A percentile compares a stretch with the other conserved stretches of the same genome.
Conservation (phyloP, 2,797 vertebrate species). For the Melanotaenia parkinsoni region DNA sequence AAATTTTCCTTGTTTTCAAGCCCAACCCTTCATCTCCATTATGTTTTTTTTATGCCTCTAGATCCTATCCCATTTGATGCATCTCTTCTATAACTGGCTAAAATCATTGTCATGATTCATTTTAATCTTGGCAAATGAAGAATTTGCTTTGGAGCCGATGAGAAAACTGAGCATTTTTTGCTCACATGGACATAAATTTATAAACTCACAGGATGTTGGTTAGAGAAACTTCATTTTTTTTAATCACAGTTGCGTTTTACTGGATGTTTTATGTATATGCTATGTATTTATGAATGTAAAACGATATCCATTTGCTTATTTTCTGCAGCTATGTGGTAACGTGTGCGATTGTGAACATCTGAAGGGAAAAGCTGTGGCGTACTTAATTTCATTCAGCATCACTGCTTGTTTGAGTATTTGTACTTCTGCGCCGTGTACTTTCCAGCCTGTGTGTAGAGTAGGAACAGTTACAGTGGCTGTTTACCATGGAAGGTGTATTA, state of each 20-base stretch:
- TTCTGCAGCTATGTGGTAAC: slow-evolving; percentile 46
- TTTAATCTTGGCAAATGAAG: neutral
- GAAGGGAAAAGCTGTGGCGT: slow-evolving; percentile 34
- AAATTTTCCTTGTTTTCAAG: slow-evolving; percentile 13
- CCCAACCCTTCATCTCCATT: slow-evolving; percentile 22
- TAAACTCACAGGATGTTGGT: slow-evolving; percentile 2
- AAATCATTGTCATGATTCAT: slow-evolving; percentile 5
- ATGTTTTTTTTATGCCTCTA: slow-evolving; percentile 7
- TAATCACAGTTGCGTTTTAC: slow-evolving; percentile 17
- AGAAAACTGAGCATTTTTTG: slow-evolving; percentile 17
- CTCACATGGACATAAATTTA: slow-evolving; percentile 15
- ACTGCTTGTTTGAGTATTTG: neutral
- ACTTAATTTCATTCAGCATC: slow-evolving; percentile 1
- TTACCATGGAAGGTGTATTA: neutral
- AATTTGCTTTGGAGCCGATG: slow-evolving; percentile 16
- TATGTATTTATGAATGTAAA: slow-evolving; percentile 75
- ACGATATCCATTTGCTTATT: slow-evolving; percentile 39
- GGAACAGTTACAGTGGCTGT: neutral
- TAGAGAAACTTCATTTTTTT: slow-evolving; percentile 10
- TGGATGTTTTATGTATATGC: slow-evolving; percentile 45
- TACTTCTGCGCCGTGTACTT: slow-evolving; percentile 17
- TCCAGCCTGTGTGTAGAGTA: slow-evolving; percentile 2
- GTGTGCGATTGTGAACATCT: slow-evolving; percentile 36
- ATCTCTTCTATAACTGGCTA: slow-evolving; percentile 20
- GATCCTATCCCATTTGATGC: slow-evolving; percentile 17